phyloP scores from a whole-genome alignment of 2,113 vertebrate species.

The Oryzias curvinotus region DNA sequence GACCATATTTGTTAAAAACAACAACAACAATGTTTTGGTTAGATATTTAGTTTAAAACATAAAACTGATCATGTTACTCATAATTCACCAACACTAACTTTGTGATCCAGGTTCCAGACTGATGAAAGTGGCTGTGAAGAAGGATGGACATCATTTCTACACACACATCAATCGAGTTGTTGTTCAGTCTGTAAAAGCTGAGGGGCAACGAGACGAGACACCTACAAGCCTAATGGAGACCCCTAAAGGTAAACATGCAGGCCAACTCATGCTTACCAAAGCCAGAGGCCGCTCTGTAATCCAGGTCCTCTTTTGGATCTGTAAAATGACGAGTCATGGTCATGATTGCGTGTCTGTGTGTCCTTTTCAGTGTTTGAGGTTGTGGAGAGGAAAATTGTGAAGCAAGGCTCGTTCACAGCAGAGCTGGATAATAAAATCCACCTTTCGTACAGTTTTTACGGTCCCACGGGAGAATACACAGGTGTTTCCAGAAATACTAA shows the following conservation, averaged over 20 bases:
- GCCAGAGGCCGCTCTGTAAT: neutral
- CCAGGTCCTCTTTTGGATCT: neutral
- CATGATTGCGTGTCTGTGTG: neutral
- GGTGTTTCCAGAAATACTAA: slow-evolving; percentile 66
- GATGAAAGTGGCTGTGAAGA: slow-evolving; percentile 84
- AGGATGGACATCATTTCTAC: slow-evolving; percentile 88
- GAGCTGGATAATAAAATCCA: slow-evolving; percentile 85
- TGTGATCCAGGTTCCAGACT: slow-evolving; percentile 77
- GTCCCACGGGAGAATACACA: slow-evolving; percentile 74
- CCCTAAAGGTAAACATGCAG: slow-evolving; percentile 22
- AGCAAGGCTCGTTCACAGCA: slow-evolving; percentile 86
- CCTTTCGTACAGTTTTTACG: slow-evolving; percentile 86
- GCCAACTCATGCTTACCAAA: neutral
- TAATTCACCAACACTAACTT: neutral
- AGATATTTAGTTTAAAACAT: too few relatives aligned
- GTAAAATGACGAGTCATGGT: neutral
- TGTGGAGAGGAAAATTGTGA: slow-evolving; percentile 65
- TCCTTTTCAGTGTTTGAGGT: slow-evolving; percentile 39
- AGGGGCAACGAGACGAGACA: slow-evolving; percentile 35
- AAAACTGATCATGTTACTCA: too few relatives aligned
- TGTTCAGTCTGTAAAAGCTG: neutral
- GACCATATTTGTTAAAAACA: too few relatives aligned
- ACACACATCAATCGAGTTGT: slow-evolving; percentile 75
- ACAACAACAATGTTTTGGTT: too few relatives aligned
- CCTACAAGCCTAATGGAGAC: slow-evolving; percentile 8